Evolutionary conservation across 2,797 vertebrate genomes (phyloP).

Genomic region (Poeciliopsis presidionis): DNA sequence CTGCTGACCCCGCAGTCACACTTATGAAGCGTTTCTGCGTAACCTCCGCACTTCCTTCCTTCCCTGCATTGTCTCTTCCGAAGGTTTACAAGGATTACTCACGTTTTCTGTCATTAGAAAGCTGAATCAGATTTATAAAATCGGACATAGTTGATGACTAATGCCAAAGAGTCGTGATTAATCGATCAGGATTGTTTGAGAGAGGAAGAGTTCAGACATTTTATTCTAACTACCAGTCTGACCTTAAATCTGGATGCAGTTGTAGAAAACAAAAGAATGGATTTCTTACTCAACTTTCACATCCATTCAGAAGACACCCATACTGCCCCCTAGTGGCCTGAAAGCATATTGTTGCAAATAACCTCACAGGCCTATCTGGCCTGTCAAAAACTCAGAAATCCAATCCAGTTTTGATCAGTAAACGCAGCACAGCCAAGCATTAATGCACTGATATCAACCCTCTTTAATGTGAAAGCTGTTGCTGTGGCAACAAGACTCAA

Average conservation of each 20-base stretch:
- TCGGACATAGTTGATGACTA: constrained; percentile 28
- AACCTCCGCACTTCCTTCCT: constrained; percentile 69
- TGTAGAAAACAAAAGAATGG: too few relatives aligned
- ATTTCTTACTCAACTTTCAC: background rate
- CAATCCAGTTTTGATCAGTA: background rate
- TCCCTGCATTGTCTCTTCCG: constrained; percentile 63
- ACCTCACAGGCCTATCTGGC: background rate
- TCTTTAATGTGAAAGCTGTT: background rate
- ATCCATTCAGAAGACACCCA: background rate
- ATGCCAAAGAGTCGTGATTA: constrained; percentile 18
- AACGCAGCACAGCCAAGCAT: background rate
- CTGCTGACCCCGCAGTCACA: constrained; percentile 56
- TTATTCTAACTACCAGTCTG: background rate
- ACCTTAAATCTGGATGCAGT: background rate
- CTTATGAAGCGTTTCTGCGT: constrained; percentile 48
- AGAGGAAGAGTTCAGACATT: background rate
- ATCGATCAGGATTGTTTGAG: constrained; percentile 24
- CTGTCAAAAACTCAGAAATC: background rate
- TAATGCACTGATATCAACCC: background rate
- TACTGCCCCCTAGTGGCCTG: constrained; percentile 56
- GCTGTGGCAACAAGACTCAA: background rate
- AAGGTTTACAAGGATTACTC: constrained; percentile 53
- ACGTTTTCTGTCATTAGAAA: constrained; percentile 39
- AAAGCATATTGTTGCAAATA: background rate
- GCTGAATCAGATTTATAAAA: constrained; percentile 17